Percentiles rank a stretch among this genome's conserved stretches.
phyloP scores from a whole-genome alignment of 2,888 invertebrate species.

The Athetis lepigone region DNA sequence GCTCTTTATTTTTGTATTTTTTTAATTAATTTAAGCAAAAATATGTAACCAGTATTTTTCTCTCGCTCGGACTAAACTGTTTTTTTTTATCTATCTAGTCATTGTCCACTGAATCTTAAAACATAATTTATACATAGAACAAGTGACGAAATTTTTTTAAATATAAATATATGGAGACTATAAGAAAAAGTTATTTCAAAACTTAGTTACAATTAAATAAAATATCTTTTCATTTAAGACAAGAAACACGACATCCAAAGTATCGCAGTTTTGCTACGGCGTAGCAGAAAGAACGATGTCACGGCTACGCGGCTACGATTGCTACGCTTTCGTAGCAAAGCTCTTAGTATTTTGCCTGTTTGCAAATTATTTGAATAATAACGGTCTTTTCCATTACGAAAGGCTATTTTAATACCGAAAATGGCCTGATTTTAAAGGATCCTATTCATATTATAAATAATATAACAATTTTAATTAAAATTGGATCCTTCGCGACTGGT shows the following conservation, averaged over 20 bases:
- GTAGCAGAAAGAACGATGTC: slow-evolving; percentile 26
- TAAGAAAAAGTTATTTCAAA: neutral
- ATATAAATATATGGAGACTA: too few relatives aligned
- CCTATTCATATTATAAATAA: too few relatives aligned
- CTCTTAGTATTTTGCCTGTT: slow-evolving; percentile 10
- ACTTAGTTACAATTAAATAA: neutral
- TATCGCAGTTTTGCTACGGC: slow-evolving; percentile 10
- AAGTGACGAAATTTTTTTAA: too few relatives aligned
- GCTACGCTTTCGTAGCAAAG: slow-evolving; percentile 31
- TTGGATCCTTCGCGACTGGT: neutral
- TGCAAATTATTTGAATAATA: slow-evolving; percentile 21
- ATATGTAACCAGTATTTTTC: too few relatives aligned
- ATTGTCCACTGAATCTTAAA: too few relatives aligned
- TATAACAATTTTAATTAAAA: neutral
- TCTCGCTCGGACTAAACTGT: too few relatives aligned
- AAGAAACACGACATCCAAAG: slow-evolving; percentile 10
- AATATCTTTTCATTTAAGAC: neutral
- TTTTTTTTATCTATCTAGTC: too few relatives aligned
- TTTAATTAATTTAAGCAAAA: too few relatives aligned
- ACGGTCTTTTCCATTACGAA: slow-evolving; percentile 8
- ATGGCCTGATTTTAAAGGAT: too few relatives aligned
- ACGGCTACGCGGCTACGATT: slow-evolving; percentile 25
- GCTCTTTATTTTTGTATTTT: too few relatives aligned
- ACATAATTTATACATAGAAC: too few relatives aligned
- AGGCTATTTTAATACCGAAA: neutral